Percentiles rank a stretch among this genome's conserved stretches.
Conservation (phyloP, 2,113 vertebrate genomes). For the Cichladusa arquata region DNA sequence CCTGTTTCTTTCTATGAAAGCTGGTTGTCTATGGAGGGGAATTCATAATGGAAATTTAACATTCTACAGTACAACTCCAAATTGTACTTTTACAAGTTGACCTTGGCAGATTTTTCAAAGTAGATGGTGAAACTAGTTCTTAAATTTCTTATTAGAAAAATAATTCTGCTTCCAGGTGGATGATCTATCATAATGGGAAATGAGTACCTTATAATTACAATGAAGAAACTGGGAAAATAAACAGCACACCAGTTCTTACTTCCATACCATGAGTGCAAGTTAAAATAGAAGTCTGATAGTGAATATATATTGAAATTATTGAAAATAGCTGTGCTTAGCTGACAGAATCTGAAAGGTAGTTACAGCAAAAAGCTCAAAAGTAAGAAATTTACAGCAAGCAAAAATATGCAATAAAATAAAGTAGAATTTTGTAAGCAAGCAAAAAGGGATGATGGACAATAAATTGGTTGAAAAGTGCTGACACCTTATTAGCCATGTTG, state of each 20-base stretch:
- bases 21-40: neutral
- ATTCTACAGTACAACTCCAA: neutral
- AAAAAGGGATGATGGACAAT: neutral
- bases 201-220: neutral
- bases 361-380: neutral
- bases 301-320: slow-evolving; percentile 39
- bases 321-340: neutral
- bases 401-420: neutral
- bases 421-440: neutral
- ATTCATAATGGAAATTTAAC: neutral
- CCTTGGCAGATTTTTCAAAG: neutral
- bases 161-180: neutral
- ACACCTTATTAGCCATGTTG: neutral
- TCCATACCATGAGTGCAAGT: neutral
- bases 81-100: neutral
- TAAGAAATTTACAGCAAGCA: neutral
- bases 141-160: slow-evolving; percentile 2
- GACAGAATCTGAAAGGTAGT: neutral
- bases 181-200: neutral
- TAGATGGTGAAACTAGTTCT: neutral
- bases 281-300: neutral
- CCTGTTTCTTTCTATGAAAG: neutral
- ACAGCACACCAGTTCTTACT: neutral
- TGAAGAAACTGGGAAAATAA: neutral
- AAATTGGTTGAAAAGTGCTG: neutral